Conservation (phyloP, 2,113 vertebrate genomes). For the Nansenia antarctica region DNA sequence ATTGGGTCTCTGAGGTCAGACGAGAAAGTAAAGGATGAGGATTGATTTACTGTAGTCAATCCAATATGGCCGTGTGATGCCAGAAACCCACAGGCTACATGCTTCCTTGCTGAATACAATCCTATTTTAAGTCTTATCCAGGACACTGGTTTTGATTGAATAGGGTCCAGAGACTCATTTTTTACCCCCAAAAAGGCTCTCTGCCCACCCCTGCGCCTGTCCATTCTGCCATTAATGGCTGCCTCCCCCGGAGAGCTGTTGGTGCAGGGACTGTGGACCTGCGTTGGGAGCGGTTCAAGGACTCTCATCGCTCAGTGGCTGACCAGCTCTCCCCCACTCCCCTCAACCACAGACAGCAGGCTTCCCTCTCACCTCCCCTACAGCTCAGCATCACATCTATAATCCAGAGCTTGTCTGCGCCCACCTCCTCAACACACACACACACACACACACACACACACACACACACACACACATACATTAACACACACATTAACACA, state of each 20-base stretch:
- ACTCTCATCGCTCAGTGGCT: not conserved
- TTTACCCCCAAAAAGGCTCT: not conserved
- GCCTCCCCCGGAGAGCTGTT: not conserved
- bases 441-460: not conserved
- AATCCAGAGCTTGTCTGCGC: not conserved
- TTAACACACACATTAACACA: not conserved
- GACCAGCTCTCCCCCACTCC: not conserved
- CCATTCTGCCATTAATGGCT: not conserved
- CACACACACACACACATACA: not conserved
- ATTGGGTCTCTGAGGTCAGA: not conserved
- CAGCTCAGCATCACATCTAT: not conserved
- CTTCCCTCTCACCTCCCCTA: not conserved
- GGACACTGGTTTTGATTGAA: not conserved
- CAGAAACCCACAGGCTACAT: too few relatives aligned
- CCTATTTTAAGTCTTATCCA: not conserved
- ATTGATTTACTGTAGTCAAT: slow-evolving; percentile 26
- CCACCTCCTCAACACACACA: not conserved
- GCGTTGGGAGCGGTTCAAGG: not conserved
- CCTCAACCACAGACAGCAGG: not conserved
- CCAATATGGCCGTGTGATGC: too few relatives aligned
- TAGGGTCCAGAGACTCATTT: not conserved
- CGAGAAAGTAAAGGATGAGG: slow-evolving; percentile 25
- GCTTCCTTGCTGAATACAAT: too few relatives aligned
- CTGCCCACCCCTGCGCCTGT: not conserved
- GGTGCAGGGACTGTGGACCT: not conserved